Evolutionary conservation across 2,888 invertebrate species (phyloP), one percentile per base, ranked within the genome.

Genomic region (Noctuana brunneofusca): DNA sequence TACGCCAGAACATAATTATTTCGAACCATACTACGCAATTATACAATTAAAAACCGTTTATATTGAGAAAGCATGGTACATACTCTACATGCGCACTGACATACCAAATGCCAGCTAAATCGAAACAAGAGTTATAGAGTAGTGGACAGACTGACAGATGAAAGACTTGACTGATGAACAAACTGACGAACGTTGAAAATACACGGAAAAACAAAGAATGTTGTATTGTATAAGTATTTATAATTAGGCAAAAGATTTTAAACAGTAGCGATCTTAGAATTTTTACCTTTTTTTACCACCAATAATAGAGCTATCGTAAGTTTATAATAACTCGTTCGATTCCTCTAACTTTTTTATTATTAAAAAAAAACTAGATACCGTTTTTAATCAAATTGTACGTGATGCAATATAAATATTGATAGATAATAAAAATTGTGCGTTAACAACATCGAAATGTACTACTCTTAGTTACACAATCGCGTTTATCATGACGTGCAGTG

Each of bases 381-480:
- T n/a, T n/a, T n/a, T n/a, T n/a, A n/a, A n/a, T n/a, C n/a, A n/a
- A n/a, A n/a, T n/a, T n/a, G n/a, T n/a, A n/a, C n/a, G n/a, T n/a
- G n/a, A 41, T 41, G 41, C 41, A 41, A 46, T 54, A 60, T 60
- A 60, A 60, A 60, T 60, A 60, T 48, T 48, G 46, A 35, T 12
- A 54, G 54, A 60, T 60, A 60, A 60, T 60, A 54, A 60, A 60
- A 59, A 60, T 24, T 55, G 18, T 38, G 49, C 62, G 62, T 41
- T 48, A 58, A 35, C 35, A 60, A 60, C 46, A 54, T 60, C 60
- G 60, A 60, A 60, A 60, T 54, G 54, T 54, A 30, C n/a, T n/a
- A n/a, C n/a, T n/a, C 24, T 50, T 24, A 48, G 60, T 66, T 60
- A 64, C 60, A 58, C 56, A 60, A 63, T 50, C 54, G 16, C 53